Percentiles rank a stretch among this genome's conserved stretches.
phyloP scores from a whole-genome alignment of 2,888 invertebrate species.

The Eledona agricola region DNA sequence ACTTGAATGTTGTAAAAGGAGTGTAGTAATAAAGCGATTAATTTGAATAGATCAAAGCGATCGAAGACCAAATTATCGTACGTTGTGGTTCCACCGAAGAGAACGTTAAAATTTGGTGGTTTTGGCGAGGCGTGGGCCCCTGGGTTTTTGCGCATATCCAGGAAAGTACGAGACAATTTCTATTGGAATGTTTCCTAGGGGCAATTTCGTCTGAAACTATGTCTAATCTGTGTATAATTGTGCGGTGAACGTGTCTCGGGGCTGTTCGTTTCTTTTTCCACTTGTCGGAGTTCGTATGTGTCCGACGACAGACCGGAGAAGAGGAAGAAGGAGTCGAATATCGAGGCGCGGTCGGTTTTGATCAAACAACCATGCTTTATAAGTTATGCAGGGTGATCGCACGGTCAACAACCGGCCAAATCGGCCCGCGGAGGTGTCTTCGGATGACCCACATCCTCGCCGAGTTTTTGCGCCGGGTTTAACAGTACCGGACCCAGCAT shows the following conservation, averaged over 20 bases:
- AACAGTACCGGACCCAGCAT: slow-evolving; percentile 57
- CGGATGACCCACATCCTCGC: slow-evolving; percentile 54
- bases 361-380: slow-evolving; percentile 47
- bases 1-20: too few relatives aligned
- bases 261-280: slow-evolving; percentile 20
- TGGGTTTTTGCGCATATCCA: slow-evolving; percentile 14
- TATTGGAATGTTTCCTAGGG: slow-evolving; percentile 21
- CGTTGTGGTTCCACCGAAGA: too few relatives aligned
- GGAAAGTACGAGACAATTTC: slow-evolving; percentile 21
- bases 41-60: too few relatives aligned
- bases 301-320: slow-evolving; percentile 20
- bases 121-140: too few relatives aligned
- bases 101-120: too few relatives aligned
- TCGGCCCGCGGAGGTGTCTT: slow-evolving; percentile 57
- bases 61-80: too few relatives aligned
- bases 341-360: slow-evolving; percentile 52
- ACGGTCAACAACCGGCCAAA: slow-evolving; percentile 61
- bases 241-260: slow-evolving; percentile 20
- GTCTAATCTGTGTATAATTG: slow-evolving; percentile 29
- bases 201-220: slow-evolving; percentile 29
- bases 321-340: slow-evolving; percentile 39
- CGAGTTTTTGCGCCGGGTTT: slow-evolving; percentile 53
- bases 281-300: slow-evolving; percentile 14
- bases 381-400: slow-evolving; percentile 55
- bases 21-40: too few relatives aligned